Conservation (phyloP, 2,888 invertebrate species). For the Synergus laeviventris region DNA sequence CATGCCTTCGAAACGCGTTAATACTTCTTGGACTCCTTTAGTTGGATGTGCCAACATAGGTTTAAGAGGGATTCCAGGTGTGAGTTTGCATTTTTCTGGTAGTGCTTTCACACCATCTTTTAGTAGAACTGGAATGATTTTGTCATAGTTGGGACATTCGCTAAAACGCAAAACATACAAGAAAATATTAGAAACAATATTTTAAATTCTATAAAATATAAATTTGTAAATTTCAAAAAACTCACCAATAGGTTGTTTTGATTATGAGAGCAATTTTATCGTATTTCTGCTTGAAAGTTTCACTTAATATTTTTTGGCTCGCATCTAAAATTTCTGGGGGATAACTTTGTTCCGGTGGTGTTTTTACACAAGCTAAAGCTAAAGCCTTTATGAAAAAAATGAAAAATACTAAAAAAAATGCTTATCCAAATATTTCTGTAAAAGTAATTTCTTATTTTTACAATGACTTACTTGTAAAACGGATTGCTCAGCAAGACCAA, state of each 20-base stretch:
- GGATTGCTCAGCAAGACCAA: constrained; percentile 98
- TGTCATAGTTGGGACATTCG: constrained; percentile 96
- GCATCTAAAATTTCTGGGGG: constrained; percentile 82
- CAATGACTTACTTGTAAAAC: constrained; percentile 80
- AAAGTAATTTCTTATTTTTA: background rate
- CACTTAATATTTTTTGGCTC: constrained; percentile 80
- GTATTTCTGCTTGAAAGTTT: constrained; percentile 85
- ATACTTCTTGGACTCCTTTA: constrained; percentile 92
- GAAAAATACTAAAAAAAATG: background rate
- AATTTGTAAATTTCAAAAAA: constrained; percentile 35
- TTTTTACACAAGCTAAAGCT: constrained; percentile 88
- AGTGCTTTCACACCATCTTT: constrained; percentile 86
- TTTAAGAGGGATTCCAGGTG: constrained; percentile 95
- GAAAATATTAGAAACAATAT: constrained; percentile 14
- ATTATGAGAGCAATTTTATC: constrained; percentile 86
- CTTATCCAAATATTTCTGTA: background rate
- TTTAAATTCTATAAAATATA: constrained; percentile 4
- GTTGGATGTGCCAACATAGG: constrained; percentile 99
- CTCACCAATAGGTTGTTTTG: constrained; percentile 94
- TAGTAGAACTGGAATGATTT: constrained; percentile 87
- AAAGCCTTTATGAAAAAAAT: constrained; percentile 81
- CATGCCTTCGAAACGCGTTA: constrained; percentile 86
- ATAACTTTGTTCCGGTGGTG: constrained; percentile 84
- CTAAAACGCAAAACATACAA: constrained; percentile 76
- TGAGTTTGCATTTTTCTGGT: constrained; percentile 88